Percentiles rank a stretch among this genome's conserved stretches.
Conservation (phyloP, 2,888 invertebrate genomes). For the Nephrotoma flavescens region DNA sequence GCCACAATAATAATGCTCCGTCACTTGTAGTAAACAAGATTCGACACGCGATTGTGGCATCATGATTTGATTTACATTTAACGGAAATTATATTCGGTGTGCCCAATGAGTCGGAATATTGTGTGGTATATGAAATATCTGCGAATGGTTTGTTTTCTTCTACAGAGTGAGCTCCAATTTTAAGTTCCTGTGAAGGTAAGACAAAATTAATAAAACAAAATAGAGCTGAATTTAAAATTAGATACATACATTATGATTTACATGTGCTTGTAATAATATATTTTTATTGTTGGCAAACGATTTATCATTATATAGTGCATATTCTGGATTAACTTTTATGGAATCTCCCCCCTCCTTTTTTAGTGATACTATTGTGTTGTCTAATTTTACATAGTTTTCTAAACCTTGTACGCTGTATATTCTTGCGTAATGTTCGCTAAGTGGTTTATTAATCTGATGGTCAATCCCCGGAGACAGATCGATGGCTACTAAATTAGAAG, state of each 20-base stretch:
- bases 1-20: constrained; percentile 48
- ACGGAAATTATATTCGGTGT: constrained; percentile 32
- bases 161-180: not conserved
- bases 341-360: not conserved
- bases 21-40: constrained; percentile 49
- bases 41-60: constrained; percentile 41
- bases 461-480: constrained; percentile 39
- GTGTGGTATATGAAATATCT: constrained; percentile 32
- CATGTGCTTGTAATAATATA: constrained; percentile 2
- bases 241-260: constrained; percentile 5
- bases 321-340: not conserved
- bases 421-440: not conserved
- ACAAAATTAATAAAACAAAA: not conserved
- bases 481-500: constrained; percentile 42
- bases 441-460: not conserved
- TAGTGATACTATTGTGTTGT: not conserved
- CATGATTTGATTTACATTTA: constrained; percentile 35
- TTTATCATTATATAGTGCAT: constrained; percentile 1
- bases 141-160: constrained; percentile 16
- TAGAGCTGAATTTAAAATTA: not conserved
- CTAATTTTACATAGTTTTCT: not conserved
- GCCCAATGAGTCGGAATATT: constrained; percentile 25
- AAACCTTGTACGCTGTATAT: not conserved
- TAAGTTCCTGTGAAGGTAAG: constrained; percentile 14
- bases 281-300: not conserved